A percentile compares a stretch with the other conserved stretches of the same genome.
Evolutionary conservation across 2,113 vertebrate species (phyloP).

Genomic region (Scytalopus superciliaris): DNA sequence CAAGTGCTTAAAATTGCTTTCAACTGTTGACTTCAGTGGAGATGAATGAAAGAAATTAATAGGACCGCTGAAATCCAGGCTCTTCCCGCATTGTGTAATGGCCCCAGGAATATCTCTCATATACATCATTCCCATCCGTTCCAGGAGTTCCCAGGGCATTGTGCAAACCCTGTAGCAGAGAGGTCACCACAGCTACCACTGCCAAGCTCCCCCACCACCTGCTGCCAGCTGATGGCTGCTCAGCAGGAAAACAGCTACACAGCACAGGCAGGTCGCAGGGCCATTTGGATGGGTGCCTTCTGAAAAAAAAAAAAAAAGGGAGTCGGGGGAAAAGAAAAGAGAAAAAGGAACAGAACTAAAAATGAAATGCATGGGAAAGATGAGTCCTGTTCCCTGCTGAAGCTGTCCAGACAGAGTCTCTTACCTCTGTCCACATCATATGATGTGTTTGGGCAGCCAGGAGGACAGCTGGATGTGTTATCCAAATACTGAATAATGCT

Average conservation of each 20-base stretch:
- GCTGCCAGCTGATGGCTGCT: neutral
- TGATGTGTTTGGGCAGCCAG: neutral
- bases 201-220: neutral
- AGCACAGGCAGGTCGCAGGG: neutral
- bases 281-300: neutral
- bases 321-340: neutral
- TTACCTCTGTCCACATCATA: neutral
- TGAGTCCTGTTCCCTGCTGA: neutral
- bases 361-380: neutral
- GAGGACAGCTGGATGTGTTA: neutral
- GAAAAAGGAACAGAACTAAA: neutral
- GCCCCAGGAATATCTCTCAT: conserved; percentile 11
- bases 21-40: conserved; percentile 24
- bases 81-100: neutral
- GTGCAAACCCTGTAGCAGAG: neutral
- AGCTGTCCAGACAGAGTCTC: neutral
- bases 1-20: conserved; percentile 45
- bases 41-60: conserved; percentile 36
- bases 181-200: neutral
- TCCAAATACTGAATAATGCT: neutral
- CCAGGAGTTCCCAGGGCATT: neutral
- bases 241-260: neutral
- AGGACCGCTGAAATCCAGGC: neutral
- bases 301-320: neutral
- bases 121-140: neutral